Base-by-base conservation (phyloP, 2,113 vertebrate species). In the Cygnus buccinator region DNA sequence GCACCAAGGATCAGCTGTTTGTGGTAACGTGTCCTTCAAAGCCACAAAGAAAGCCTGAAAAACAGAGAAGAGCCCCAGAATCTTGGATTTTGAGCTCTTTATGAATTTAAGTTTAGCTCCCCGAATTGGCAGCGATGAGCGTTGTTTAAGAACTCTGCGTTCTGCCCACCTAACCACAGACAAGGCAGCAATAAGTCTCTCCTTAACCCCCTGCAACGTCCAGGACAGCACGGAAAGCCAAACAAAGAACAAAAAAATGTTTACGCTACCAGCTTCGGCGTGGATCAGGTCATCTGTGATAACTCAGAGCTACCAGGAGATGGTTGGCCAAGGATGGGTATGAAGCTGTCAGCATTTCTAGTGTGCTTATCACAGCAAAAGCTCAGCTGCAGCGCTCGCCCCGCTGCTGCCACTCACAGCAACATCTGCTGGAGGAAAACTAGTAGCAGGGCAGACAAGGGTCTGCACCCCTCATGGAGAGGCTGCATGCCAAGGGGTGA, bases 1-100 rank as follows among this genome's bases (percentile, higher is more conserved):
- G 82, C 72, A 95, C 85, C 94, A 78, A 77, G 55, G 59, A 90
- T 63, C 75, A 74, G 94, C 90, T 61, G 84, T 29, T 61, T 72
- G 55, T 46, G 84, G 73, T 74, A 95, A 92, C 3, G 33, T 1
- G 63, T 57, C 92, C 87, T 91, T 67, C 81, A 70, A 70, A 88
- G 89, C 18, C 84, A 73, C 31, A 1, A 76, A 33, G 50, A 68
- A 0, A 2, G 71, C 67, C 57, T 66, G 59, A 65, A 73, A 94
- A 79, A 14, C 54, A 76, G 41, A 84, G n/a, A 16, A 57, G 11
- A 84, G 33, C 22, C 66, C 73, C 62, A 58, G 43, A 94, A 63
- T 20, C 58, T 21, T 15, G 35, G 35, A 81, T 87, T 87, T 50
- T 39, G 61, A 73, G 5, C 48, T 65, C 8, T 73, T 31, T 54